Conservation (phyloP, 1,140 invertebrate species). For the Argopecten irradians region DNA sequence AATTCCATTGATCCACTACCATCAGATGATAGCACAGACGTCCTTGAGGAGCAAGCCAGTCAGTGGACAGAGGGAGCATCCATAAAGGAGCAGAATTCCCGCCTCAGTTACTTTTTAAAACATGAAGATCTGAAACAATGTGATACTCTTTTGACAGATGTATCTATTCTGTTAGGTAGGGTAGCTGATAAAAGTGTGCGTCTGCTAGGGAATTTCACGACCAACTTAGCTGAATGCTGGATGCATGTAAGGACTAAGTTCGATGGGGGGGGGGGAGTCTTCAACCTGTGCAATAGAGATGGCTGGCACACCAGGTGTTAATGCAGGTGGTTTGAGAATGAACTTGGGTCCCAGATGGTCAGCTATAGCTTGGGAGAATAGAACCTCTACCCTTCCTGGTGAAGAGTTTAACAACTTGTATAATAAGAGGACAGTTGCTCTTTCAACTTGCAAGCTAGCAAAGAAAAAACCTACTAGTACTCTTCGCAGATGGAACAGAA, state of each 20-base stretch:
- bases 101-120: no score
- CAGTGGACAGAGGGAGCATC: neutral
- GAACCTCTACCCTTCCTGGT: constrained; percentile 26
- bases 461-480: no score
- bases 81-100: neutral
- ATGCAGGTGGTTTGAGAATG: constrained; percentile 36
- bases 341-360: constrained; percentile 46
- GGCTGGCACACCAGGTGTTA: constrained; percentile 44
- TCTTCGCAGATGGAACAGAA: no score
- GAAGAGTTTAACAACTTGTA: no score
- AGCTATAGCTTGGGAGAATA: constrained; percentile 30
- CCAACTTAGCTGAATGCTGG: no score
- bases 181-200: constrained; percentile 27
- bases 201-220: constrained; percentile 42
- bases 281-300: constrained; percentile 40
- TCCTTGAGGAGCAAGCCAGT: neutral
- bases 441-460: no score
- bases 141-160: no score
- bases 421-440: no score
- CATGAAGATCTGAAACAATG: neutral
- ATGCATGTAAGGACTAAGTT: no score
- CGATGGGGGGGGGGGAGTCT: constrained; percentile 42
- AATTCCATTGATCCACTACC: no score
- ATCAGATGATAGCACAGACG: no score
- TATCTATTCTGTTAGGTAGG: no score